Percentiles rank a stretch among this genome's conserved stretches.
phyloP scores from a whole-genome alignment of 2,113 vertebrate species.

The Indicator maculatus region DNA sequence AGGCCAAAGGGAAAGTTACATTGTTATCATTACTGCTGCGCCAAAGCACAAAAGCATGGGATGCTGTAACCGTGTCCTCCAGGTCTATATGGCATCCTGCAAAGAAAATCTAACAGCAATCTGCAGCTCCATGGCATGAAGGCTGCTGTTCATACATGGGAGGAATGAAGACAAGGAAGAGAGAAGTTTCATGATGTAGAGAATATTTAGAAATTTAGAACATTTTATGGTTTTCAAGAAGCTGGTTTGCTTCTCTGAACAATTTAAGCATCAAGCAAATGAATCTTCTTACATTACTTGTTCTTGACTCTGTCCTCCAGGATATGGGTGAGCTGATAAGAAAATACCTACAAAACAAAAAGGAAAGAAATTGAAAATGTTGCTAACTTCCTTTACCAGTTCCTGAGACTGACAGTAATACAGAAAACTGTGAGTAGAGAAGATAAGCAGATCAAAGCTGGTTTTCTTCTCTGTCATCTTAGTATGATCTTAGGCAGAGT shows the following conservation, averaged over 20 bases:
- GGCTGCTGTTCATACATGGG: background rate
- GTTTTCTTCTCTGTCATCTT: background rate
- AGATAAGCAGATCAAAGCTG: background rate
- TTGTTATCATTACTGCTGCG: background rate
- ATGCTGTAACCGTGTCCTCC: background rate
- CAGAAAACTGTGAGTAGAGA: background rate
- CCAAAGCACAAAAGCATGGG: background rate
- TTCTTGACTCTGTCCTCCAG: conserved; percentile 87
- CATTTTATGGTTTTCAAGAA: background rate
- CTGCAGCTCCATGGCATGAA: background rate
- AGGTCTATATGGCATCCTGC: background rate
- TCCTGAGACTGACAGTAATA: background rate
- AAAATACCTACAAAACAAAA: conserved; percentile 83
- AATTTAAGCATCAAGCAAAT: background rate
- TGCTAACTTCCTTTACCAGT: background rate
- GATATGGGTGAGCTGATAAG: conserved; percentile 91
- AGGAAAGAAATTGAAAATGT: background rate
- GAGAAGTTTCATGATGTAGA: background rate
- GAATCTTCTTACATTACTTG: conserved; percentile 87
- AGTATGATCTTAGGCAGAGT: background rate
- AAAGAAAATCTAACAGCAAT: background rate
- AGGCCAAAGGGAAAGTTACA: background rate
- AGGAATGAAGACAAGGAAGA: background rate
- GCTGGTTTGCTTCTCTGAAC: background rate
- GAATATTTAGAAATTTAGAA: background rate